These are phyloP conservation scores for Hyla sarda DNA, from an alignment of 2,113 vertebrate genomes.

Conservation along the genomic window DNA sequence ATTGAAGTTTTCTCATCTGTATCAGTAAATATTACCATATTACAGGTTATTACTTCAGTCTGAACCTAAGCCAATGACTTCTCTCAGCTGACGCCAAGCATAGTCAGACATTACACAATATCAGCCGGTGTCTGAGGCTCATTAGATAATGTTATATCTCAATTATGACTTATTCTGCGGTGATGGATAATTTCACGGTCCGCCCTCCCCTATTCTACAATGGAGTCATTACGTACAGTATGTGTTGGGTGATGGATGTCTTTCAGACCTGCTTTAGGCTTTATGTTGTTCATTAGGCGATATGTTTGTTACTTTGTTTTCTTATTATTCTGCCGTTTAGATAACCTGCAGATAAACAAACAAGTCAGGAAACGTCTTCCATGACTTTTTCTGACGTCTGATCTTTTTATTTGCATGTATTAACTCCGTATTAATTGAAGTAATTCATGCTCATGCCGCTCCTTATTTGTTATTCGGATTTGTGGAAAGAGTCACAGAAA, in stretches of 20 bases:
- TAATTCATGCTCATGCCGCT: background rate
- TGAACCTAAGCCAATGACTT: background rate
- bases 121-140: background rate
- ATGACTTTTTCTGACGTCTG: background rate
- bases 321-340: background rate
- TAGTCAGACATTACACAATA: slow-evolving; percentile 27
- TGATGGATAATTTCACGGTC: background rate
- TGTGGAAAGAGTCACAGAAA: background rate
- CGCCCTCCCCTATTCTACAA: background rate
- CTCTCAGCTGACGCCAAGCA: background rate
- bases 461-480: background rate
- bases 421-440: background rate
- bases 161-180: no score
- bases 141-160: background rate
- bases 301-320: background rate
- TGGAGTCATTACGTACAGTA: background rate
- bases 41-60: background rate
- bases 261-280: background rate
- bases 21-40: background rate
- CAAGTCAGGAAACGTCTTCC: background rate
- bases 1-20: background rate
- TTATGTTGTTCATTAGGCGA: background rate
- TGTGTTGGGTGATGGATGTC: background rate
- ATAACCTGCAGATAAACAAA: slow-evolving; percentile 10
- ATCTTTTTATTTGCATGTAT: background rate